Evolutionary conservation across 1,140 invertebrate species (phyloP), one percentile per base, ranked within the genome.

Genomic region (Drosophila murphyi): DNA sequence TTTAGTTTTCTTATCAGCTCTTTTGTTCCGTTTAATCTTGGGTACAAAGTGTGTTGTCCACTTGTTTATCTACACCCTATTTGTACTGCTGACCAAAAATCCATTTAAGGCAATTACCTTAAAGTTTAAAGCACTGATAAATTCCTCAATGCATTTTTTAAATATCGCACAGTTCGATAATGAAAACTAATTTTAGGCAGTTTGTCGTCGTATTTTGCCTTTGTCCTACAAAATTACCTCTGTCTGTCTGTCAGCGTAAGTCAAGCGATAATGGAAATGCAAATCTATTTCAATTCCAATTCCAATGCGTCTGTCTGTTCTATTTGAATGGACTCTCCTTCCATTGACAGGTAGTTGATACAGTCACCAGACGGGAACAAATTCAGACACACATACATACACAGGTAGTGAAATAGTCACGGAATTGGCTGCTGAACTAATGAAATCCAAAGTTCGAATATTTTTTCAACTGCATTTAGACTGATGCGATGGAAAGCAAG

Each of bases 291-390:
- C 54, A 77, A 64, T 52, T 39, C 47, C 8, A 5, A 8, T 43
- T 32, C 20, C 12, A 20, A 35, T 20, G 56, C 28, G 4, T 31
- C n/a, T n/a, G 60, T 64, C 12, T 29, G 57, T 80, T 57, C 43
- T 62, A 45, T 62, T 54, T 45, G 54, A 55, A 35, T 8, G 72
- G 20, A 20, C 20, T 20, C 20, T 20, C 20, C 0, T 20, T 80
- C 68, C 76, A 83, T 69, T 83, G 80, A 62, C 67, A 83, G 80
- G 68, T 77, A 76, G 57, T 28, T 57, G 52, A 71, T 74, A 72
- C 81, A 3, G n/a, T 7, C 67, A 8, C 43, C 57, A 69, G 67
- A 85, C 73, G 37, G 54, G 4, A n/a, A 6, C 20, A 39, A 35
- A 35, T 20, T 20, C 20, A 20, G 20, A 20, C 20, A 20, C 20